phyloP scores from a whole-genome alignment of 1,140 invertebrate genomes.

The Ceratina australensis region DNA sequence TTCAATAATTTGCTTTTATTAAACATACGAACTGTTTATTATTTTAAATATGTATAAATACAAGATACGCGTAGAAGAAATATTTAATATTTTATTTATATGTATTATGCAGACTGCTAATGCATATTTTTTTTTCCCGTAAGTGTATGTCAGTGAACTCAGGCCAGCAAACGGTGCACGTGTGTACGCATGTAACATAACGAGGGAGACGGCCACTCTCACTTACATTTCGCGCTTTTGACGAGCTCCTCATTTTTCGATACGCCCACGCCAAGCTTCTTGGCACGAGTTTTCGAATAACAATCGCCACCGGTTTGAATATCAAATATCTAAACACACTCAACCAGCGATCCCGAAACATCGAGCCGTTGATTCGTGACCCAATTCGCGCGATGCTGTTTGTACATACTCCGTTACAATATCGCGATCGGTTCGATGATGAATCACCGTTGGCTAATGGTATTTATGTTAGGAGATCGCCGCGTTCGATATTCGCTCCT shows the following conservation, averaged over 20 bases:
- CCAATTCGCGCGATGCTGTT: conserved; percentile 36
- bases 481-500: not conserved
- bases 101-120: no score
- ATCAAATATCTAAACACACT: conserved; percentile 47
- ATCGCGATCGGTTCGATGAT: conserved; percentile 8
- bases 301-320: conserved; percentile 4
- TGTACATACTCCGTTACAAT: not conserved
- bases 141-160: conserved; percentile 41
- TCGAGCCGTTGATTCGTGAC: conserved; percentile 38
- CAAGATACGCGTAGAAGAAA: no score
- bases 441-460: conserved; percentile 3
- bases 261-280: conserved; percentile 32
- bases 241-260: not conserved
- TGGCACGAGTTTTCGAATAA: conserved; percentile 52
- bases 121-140: conserved; percentile 13
- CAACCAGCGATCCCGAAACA: conserved; percentile 22
- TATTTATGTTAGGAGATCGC: conserved; percentile 16
- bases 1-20: no score
- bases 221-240: not conserved
- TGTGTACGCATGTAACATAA: not conserved
- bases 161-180: not conserved
- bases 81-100: no score
- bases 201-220: not conserved
- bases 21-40: not conserved
- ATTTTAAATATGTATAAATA: not conserved